Percentiles rank a stretch among this genome's conserved stretches.
Conservation (phyloP, 2,113 vertebrate species). For the Cichladusa arquata region DNA sequence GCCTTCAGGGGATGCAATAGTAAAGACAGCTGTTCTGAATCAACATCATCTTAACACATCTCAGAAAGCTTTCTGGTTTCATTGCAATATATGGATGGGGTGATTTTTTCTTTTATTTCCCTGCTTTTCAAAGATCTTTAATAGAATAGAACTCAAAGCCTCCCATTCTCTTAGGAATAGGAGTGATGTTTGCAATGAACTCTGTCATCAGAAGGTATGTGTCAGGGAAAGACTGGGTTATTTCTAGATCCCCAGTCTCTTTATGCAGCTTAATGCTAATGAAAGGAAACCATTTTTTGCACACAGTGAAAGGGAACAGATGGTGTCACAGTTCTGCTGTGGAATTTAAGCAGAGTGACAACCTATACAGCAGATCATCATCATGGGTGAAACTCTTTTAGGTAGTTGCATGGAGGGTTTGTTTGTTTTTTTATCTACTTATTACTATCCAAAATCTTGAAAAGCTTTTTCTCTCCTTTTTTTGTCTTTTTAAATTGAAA, state of each 20-base stretch:
- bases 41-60: neutral
- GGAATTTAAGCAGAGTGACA: slow-evolving; percentile 67
- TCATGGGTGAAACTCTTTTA: slow-evolving; percentile 33
- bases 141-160: neutral
- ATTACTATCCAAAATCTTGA: neutral
- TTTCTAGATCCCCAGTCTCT: slow-evolving; percentile 45
- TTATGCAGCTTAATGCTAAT: slow-evolving; percentile 62
- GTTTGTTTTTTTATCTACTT: slow-evolving; percentile 39
- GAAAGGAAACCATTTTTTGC: slow-evolving; percentile 68
- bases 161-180: neutral
- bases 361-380: slow-evolving; percentile 56
- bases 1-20: neutral
- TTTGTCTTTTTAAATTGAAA: neutral
- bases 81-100: neutral
- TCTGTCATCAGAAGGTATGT: slow-evolving; percentile 20
- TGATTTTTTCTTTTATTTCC: neutral
- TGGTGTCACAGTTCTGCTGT: slow-evolving; percentile 68
- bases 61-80: neutral
- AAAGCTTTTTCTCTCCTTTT: neutral
- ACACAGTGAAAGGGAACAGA: slow-evolving; percentile 66
- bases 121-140: neutral
- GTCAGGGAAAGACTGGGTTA: slow-evolving; percentile 19
- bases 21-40: neutral
- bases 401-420: slow-evolving; percentile 2
- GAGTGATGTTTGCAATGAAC: neutral